Conservation (phyloP, 2,888 invertebrate species). For the Achlya flavicornis region DNA sequence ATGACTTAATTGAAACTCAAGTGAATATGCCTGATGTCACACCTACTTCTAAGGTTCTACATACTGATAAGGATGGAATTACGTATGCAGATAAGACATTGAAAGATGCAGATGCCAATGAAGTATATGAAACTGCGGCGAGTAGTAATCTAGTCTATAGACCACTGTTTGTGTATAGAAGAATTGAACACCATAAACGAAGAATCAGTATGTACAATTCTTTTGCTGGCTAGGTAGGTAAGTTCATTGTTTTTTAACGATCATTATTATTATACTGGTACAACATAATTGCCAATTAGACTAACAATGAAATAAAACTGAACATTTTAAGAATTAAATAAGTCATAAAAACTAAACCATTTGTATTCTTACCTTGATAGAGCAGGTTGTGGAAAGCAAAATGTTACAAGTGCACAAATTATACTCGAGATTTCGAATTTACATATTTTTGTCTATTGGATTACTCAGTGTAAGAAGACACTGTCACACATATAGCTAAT, state of each 20-base stretch:
- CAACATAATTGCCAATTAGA: not conserved
- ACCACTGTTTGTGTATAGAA: constrained; percentile 70
- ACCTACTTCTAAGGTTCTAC: not conserved
- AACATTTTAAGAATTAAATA: not conserved
- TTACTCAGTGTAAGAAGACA: constrained; percentile 5
- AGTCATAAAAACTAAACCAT: not conserved
- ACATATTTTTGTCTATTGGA: not conserved
- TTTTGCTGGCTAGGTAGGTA: constrained; percentile 64
- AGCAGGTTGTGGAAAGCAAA: constrained; percentile 2
- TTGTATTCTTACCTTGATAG: not conserved
- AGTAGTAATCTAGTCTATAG: constrained; percentile 64
- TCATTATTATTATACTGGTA: not conserved
- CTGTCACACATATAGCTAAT: not conserved
- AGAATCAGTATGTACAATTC: constrained; percentile 74
- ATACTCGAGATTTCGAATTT: not conserved
- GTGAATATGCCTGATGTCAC: not conserved
- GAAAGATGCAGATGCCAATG: constrained; percentile 24
- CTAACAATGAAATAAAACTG: not conserved
- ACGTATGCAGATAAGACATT: constrained; percentile 4
- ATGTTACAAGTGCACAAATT: constrained; percentile 2
- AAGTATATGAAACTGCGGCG: constrained; percentile 55
- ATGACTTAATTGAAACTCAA: constrained; percentile 1
- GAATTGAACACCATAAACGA: constrained; percentile 69
- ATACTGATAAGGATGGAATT: not conserved
- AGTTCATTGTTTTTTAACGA: constrained; percentile 11